Base-by-base conservation (phyloP, 2,797 vertebrate genomes). In the Caiman crocodilus region DNA sequence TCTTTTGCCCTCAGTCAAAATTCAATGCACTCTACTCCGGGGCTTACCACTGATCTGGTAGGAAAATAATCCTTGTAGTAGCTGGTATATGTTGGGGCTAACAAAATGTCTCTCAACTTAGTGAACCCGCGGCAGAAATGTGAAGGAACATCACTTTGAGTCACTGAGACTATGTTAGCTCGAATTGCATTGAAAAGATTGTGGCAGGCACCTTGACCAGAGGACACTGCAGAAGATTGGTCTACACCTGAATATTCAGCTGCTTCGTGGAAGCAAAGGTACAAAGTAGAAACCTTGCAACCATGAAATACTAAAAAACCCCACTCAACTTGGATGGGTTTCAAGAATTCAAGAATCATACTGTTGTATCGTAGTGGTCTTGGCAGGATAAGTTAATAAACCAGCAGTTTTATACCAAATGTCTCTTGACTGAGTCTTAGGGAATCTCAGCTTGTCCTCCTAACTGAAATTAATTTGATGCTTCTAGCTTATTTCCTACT, bases 381-480 rank as follows among this genome's bases (percentile, higher is more conserved):
- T 90, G 81, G 58, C 87, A 93, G 21, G 3, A 5, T 60, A 90
- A 85, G 23, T 69, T 84, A 84, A 90, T 84, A 94, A 94, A 74
- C 59, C 23, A 89, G 79, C 5, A 6, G 32, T 86, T 91, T 93
- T 89, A 57, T 55, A 86, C 35, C 32, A 84, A 93, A 35, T 56
- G 59, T 82, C 69, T 42, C 28, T 76, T 85, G 75, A 79, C 25
- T 55, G 28, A 82, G 10, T 88, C 67, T 84, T 71, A 76, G 21
- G 9, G 86, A 60, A 76, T 87, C 77, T 69, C 88, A 82, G 59
- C 61, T 87, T 78, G 18, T 90, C 76, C 88, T 84, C 57, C 50
- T 89, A 75, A 63, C 67, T 83, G 86, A 95, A 91, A 92, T 93
- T 89, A 90, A 94, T 92, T 81, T 57, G 71, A 74, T 55, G 28